These are phyloP conservation scores for Pyrgus malvae DNA, from an alignment of 2,888 invertebrate species.

Conservation along the genomic window DNA sequence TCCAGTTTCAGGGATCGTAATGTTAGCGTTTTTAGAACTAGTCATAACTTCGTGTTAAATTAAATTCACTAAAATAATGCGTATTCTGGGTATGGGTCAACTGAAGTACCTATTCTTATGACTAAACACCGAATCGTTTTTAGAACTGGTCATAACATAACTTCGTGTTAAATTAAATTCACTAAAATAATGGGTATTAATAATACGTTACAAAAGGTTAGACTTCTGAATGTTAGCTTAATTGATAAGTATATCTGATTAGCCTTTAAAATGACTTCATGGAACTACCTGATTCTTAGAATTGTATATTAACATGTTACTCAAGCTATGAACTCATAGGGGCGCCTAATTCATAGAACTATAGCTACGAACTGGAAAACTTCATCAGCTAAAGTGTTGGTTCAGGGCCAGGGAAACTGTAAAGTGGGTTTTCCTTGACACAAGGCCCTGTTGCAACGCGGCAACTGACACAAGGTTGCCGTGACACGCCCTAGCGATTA, in stretches of 20 bases:
- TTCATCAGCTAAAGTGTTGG: constrained; percentile 48
- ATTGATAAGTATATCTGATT: constrained; percentile 3
- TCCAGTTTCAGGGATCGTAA: too few species aligned
- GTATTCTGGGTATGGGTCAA: too few species aligned
- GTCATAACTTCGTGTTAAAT: neutral
- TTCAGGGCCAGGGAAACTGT: constrained; percentile 77
- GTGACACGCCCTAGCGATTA: constrained; percentile 79
- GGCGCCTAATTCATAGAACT: constrained; percentile 13
- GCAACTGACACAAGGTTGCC: constrained; percentile 75
- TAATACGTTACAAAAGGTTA: constrained; percentile 16
- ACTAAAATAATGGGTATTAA: neutral
- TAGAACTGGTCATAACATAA: neutral
- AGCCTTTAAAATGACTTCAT: constrained; percentile 20
- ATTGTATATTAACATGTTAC: constrained; percentile 1
- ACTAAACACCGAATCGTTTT: too few species aligned
- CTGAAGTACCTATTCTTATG: too few species aligned
- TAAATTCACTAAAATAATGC: neutral
- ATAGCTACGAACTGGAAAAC: constrained; percentile 30
- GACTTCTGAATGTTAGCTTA: constrained; percentile 6
- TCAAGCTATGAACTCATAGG: constrained; percentile 12
- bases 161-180: neutral
- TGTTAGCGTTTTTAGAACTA: too few species aligned
- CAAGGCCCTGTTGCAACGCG: constrained; percentile 76
- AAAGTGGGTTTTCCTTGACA: constrained; percentile 80
- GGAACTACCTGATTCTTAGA: constrained; percentile 10